Base-by-base conservation (phyloP, 2,113 vertebrate genomes). In the Myotis brandtii region DNA sequence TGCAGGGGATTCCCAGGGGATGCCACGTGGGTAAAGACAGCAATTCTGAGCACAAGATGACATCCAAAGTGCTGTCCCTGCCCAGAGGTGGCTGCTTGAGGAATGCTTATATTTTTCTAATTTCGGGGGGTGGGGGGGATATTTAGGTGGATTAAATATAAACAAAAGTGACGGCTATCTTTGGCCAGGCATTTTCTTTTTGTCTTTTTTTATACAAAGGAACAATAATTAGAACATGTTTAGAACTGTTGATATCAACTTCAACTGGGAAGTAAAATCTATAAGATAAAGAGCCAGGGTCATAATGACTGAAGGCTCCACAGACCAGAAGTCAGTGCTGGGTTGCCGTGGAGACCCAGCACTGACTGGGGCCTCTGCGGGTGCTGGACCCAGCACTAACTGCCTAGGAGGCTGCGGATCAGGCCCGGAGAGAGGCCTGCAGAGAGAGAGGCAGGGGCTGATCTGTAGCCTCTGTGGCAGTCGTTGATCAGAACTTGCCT, bases 201-300 rank as follows among this genome's bases (percentile, higher is more conserved):
- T 93, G 40, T 88, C 84, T 84, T 92, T 72, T 82, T 96, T 96
- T 92, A 43, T 62, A 88, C 86, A 89, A 91, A 95, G 75, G 50
- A 80, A 90, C 93, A 88, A 43, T 95, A 95, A 97, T 93, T 95
- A 83, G 88, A 85, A 92, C 84, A 87, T 72, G 40, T 86, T 96
- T 94, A 95, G 75, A 96, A 95, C 87, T 64, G 83, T 50, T 52
- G 56, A 64, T 93, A 75, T 32, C 1, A 40, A 88, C 92, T 95
- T 96, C 32, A 14, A 43, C 76, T 95, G 77, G 70, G 82, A 97
- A 95, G 56, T 43, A 25, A 91, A 96, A 92, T 86, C 43, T 43
- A 43, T 43, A 43, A 43, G 43, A 43, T 43, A 43, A 43, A 43
- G 43, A 40, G 40, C 40, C 40, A 40, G 5, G 40, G 40, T 40